phyloP scores from a whole-genome alignment of 2,113 vertebrate species.

The Notothenia coriiceps region DNA sequence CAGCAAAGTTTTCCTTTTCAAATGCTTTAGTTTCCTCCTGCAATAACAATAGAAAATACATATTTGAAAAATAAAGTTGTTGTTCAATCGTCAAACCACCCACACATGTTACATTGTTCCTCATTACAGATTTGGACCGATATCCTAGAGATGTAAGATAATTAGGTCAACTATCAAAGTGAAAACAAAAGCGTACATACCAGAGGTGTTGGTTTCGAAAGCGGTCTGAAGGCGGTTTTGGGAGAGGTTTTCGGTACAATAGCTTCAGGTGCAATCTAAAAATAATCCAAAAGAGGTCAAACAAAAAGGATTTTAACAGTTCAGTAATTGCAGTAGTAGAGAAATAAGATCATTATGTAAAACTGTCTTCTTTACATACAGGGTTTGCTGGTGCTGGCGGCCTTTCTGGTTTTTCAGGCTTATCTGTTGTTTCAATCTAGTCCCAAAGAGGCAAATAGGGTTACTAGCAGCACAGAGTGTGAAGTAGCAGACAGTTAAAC shows the following conservation, averaged over 20 bases:
- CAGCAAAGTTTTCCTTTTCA: slow-evolving; percentile 5
- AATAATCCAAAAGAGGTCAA: not conserved
- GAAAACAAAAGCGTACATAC: slow-evolving; percentile 18
- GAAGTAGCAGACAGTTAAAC: too few relatives aligned
- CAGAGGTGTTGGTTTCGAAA: slow-evolving; percentile 17
- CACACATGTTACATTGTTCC: not conserved
- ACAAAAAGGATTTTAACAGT: not conserved
- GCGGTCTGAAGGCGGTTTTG: not conserved
- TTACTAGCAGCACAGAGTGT: not conserved
- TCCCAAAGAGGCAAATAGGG: not conserved
- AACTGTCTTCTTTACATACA: slow-evolving; percentile 23
- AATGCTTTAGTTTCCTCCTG: slow-evolving; percentile 59
- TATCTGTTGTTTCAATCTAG: too few relatives aligned
- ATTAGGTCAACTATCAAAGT: not conserved
- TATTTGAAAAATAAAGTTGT: not conserved
- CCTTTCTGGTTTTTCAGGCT: too few relatives aligned
- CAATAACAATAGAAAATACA: not conserved
- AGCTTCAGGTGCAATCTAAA: slow-evolving; percentile 40
- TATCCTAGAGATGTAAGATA: not conserved
- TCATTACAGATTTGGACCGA: not conserved
- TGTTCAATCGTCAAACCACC: not conserved
- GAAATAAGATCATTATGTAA: not conserved
- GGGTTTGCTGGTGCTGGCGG: not conserved
- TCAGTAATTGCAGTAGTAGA: not conserved
- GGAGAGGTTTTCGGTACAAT: not conserved